A percentile compares a stretch with the other conserved stretches of the same genome.
These are phyloP conservation scores for Criorhina ranunculi DNA, from an alignment of 2,888 invertebrate species.

Conservation along the genomic window DNA sequence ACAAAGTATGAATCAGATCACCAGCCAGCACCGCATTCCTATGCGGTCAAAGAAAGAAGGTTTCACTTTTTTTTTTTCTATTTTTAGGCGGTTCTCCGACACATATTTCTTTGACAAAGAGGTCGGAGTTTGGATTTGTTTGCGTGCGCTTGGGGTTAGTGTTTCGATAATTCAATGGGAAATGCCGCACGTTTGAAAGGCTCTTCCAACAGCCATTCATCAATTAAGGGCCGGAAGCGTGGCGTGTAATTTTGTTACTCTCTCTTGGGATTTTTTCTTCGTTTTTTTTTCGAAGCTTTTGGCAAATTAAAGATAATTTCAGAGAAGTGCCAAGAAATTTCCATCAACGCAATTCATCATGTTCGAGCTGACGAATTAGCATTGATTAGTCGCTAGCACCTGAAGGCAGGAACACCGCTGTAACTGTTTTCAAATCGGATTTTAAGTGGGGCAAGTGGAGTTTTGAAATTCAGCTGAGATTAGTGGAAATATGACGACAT, in stretches of 20 bases:
- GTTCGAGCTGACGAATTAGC: not conserved
- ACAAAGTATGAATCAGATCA: conserved; percentile 33
- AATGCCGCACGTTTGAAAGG: conserved; percentile 18
- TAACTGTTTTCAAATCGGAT: not conserved
- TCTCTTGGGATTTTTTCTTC: not conserved
- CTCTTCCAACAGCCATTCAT: conserved; percentile 28
- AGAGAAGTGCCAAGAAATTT: conserved; percentile 26
- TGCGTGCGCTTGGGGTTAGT: conserved; percentile 20
- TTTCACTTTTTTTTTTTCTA: conserved; percentile 6
- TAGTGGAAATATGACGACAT: not conserved
- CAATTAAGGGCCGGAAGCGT: conserved; percentile 56
- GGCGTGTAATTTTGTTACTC: conserved; percentile 32
- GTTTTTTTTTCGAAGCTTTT: conserved; percentile 5
- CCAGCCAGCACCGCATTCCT: conserved; percentile 17
- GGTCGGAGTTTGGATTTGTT: not conserved
- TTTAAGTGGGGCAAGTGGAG: not conserved
- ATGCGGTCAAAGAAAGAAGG: conserved; percentile 25
- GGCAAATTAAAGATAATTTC: conserved; percentile 29
- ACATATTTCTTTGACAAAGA: conserved; percentile 18
- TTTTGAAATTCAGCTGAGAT: not conserved
- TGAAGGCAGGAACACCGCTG: not conserved
- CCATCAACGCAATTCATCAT: conserved; percentile 39
- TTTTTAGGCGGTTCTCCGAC: not conserved
- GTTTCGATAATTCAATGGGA: conserved; percentile 34
- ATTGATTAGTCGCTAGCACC: not conserved